These are phyloP conservation scores for Eonycteris spelaea DNA, from an alignment of 2,113 vertebrate genomes.

Conservation along the genomic window DNA sequence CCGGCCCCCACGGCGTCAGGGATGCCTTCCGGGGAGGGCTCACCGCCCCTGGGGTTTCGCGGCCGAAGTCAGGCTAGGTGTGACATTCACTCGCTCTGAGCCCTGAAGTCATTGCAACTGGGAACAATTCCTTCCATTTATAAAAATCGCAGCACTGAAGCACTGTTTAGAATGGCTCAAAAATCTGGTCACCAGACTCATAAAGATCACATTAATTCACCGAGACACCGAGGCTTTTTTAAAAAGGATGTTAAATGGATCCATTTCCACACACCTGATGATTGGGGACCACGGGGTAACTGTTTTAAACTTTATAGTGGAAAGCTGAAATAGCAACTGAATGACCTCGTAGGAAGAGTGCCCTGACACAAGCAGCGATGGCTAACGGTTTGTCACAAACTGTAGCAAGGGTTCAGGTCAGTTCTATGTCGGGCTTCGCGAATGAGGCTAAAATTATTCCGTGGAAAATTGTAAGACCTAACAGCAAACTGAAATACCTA, in stretches of 20 bases:
- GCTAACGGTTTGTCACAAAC: not conserved
- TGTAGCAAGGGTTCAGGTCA: not conserved
- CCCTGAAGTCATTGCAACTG: not conserved
- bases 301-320: constrained; percentile 26
- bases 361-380: not conserved
- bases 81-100: not conserved
- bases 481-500: constrained; percentile 10
- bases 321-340: constrained; percentile 41
- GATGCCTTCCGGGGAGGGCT: not conserved
- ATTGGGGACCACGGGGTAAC: not conserved
- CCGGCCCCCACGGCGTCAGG: not conserved
- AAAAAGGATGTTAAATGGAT: constrained; percentile 35
- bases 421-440: not conserved
- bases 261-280: constrained; percentile 40
- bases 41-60: not conserved
- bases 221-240: constrained; percentile 36
- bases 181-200: constrained; percentile 37
- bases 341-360: not conserved
- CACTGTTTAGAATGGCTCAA: constrained; percentile 19
- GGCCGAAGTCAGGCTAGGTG: not conserved
- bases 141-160: constrained; percentile 6
- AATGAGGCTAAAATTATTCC: not conserved
- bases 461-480: not conserved
- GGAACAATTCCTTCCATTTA: constrained; percentile 57
- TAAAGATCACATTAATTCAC: constrained; percentile 51